A percentile compares a stretch with the other conserved stretches of the same genome.
phyloP scores from a whole-genome alignment of 2,797 vertebrate genomes.

The Hyperoplus immaculatus region DNA sequence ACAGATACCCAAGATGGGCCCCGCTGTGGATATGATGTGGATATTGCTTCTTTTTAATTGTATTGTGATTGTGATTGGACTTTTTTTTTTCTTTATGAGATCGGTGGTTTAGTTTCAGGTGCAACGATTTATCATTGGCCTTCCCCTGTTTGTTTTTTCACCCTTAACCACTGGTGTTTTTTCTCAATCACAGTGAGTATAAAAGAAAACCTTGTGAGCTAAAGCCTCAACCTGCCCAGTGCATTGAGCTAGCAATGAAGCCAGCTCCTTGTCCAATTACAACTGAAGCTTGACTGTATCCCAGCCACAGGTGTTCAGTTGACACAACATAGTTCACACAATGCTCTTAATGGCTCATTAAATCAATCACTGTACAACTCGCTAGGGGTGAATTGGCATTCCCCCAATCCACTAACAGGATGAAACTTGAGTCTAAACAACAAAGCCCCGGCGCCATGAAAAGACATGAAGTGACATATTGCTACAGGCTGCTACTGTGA shows the following conservation, averaged over 20 bases:
- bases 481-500: background rate
- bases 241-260: constrained; percentile 23
- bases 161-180: background rate
- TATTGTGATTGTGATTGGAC: constrained; percentile 12
- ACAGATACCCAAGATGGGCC: constrained; percentile 5
- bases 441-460: constrained; percentile 3
- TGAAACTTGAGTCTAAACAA: constrained; percentile 40
- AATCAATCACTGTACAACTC: constrained; percentile 47
- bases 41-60: constrained; percentile 24
- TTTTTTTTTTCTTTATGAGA: constrained; percentile 15
- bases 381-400: constrained; percentile 10
- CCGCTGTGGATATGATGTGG: constrained; percentile 20
- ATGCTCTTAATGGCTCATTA: constrained; percentile 57
- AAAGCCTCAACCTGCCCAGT: background rate
- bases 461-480: constrained; percentile 9
- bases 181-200: constrained; percentile 9
- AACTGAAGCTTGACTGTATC: constrained; percentile 52
- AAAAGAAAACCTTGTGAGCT: background rate
- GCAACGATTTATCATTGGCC: background rate
- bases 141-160: background rate
- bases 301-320: constrained; percentile 22
- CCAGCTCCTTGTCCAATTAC: constrained; percentile 27
- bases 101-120: background rate
- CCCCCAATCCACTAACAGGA: constrained; percentile 36
- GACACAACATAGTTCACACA: constrained; percentile 47